Percentiles rank a stretch among this genome's conserved stretches.
Conservation (phyloP, 2,888 invertebrate genomes). For the Autographa pulchrina region DNA sequence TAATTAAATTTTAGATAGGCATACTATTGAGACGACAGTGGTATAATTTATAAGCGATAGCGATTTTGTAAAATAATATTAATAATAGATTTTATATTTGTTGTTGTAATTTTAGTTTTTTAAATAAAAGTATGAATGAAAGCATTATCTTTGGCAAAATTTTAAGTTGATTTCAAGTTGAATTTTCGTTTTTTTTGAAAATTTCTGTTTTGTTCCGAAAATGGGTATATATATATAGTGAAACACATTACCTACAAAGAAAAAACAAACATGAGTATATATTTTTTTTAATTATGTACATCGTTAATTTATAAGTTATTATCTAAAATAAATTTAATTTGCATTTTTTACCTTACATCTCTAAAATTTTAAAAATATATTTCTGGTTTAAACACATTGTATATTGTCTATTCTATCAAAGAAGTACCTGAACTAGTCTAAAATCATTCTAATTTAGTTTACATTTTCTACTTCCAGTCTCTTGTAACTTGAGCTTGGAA, state of each 20-base stretch:
- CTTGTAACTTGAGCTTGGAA: conserved; percentile 26
- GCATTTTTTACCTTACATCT: too few relatives aligned
- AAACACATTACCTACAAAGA: too few relatives aligned
- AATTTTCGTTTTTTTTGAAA: neutral
- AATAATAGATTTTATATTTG: conserved; percentile 15
- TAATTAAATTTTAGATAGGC: conserved; percentile 64
- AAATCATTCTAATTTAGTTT: neutral
- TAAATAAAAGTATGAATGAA: neutral
- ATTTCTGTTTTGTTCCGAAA: too few relatives aligned
- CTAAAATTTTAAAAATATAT: neutral
- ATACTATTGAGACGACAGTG: conserved; percentile 46
- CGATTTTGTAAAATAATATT: conserved; percentile 27
- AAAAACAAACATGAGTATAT: too few relatives aligned
- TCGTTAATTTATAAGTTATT: too few relatives aligned
- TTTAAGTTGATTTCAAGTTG: neutral
- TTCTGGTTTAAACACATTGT: neutral
- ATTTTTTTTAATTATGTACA: too few relatives aligned
- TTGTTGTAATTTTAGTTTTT: conserved; percentile 2
- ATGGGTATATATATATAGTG: too few relatives aligned
- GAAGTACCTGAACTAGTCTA: neutral
- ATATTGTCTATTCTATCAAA: neutral
- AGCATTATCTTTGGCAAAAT: neutral
- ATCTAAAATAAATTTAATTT: too few relatives aligned
- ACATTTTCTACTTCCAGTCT: neutral
- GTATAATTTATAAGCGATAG: conserved; percentile 52